Conservation (phyloP, 2,888 invertebrate species). For the Herminia tarsipennalis region DNA sequence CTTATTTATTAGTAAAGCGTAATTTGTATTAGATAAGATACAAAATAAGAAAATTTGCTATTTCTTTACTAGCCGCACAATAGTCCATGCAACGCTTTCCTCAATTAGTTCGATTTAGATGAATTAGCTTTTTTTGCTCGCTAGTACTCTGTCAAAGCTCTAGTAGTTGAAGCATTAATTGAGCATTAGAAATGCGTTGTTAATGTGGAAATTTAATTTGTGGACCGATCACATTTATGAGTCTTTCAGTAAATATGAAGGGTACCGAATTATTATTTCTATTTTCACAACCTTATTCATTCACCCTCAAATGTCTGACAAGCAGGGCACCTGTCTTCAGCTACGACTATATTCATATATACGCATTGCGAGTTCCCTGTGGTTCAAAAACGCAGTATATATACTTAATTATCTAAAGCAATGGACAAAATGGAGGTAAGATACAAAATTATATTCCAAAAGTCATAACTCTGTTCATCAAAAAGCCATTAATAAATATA, state of each 20-base stretch:
- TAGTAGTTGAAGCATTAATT: constrained; percentile 60
- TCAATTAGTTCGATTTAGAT: constrained; percentile 63
- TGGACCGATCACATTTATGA: constrained; percentile 17
- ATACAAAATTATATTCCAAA: neutral
- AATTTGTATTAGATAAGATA: constrained; percentile 17
- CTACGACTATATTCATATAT: constrained; percentile 62
- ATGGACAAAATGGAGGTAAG: constrained; percentile 13
- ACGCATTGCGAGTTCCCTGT: too few relatives aligned
- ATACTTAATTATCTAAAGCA: neutral
- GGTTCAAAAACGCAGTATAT: too few relatives aligned
- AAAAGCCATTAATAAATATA: too few relatives aligned
- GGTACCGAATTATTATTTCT: constrained; percentile 47
- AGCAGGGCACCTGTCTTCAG: constrained; percentile 82
- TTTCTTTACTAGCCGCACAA: constrained; percentile 66
- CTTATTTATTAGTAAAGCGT: constrained; percentile 21
- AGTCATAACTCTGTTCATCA: too few relatives aligned
- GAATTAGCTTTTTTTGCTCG: constrained; percentile 68
- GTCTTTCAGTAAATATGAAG: constrained; percentile 27
- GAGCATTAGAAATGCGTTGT: constrained; percentile 78
- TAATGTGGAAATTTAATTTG: constrained; percentile 54
- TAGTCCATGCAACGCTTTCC: constrained; percentile 73
- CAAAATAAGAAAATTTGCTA: constrained; percentile 43
- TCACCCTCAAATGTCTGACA: constrained; percentile 79
- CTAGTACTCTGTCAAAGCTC: constrained; percentile 57
- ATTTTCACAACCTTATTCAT: constrained; percentile 49